phyloP scores from a whole-genome alignment of 2,113 vertebrate species.

The Rhinichthys klamathensis region DNA sequence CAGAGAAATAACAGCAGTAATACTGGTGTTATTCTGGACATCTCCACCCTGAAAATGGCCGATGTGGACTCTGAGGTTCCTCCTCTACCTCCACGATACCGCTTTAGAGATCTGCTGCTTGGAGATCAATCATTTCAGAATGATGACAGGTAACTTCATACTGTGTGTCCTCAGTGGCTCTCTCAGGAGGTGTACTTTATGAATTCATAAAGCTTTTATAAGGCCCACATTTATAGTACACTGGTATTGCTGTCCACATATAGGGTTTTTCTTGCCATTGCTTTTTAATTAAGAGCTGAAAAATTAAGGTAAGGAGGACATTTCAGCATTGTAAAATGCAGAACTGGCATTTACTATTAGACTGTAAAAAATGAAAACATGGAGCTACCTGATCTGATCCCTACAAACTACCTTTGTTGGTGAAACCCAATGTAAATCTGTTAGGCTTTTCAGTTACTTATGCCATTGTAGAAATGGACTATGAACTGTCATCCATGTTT shows the following conservation, averaged over 20 bases:
- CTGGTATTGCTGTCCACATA: neutral
- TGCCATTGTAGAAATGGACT: too few species aligned
- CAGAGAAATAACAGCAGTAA: slow-evolving; percentile 79
- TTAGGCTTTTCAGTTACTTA: neutral
- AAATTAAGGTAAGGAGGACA: neutral
- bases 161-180: neutral
- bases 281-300: slow-evolving; percentile 3
- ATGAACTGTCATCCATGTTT: too few species aligned
- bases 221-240: neutral
- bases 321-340: neutral
- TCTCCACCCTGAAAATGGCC: slow-evolving; percentile 83
- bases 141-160: slow-evolving; percentile 88
- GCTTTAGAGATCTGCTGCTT: slow-evolving; percentile 92
- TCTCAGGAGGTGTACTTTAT: neutral
- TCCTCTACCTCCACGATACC: slow-evolving; percentile 91
- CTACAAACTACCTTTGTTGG: neutral
- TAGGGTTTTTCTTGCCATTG: neutral
- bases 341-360: neutral
- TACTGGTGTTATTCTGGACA: slow-evolving; percentile 84
- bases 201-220: slow-evolving; percentile 19
- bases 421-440: neutral
- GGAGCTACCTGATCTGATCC: neutral
- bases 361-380: neutral
- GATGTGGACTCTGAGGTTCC: slow-evolving; percentile 91
- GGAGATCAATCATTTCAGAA: slow-evolving; percentile 93